Percentiles rank a stretch among this genome's conserved stretches.
Evolutionary conservation across 2,888 invertebrate genomes (phyloP).

Genomic region (Agonopterix heracliana): DNA sequence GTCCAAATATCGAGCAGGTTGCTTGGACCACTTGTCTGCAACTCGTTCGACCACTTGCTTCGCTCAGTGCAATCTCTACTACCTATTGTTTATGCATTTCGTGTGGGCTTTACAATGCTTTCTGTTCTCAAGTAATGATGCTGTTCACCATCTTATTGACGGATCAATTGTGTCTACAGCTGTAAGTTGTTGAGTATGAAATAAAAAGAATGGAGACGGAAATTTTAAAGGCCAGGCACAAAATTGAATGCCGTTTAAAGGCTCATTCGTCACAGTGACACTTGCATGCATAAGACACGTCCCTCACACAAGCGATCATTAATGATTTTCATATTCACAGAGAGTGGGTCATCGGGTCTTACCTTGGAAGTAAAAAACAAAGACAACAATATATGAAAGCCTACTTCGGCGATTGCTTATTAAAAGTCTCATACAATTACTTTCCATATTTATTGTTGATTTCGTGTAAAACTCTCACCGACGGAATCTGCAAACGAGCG

Average conservation of each 20-base stretch:
- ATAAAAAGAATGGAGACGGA: background rate
- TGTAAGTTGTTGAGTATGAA: background rate
- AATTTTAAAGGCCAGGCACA: background rate
- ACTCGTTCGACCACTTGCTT: conserved; percentile 18
- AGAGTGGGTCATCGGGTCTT: conserved; percentile 5
- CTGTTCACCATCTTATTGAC: background rate
- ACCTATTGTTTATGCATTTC: conserved; percentile 12
- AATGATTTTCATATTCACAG: too few species aligned
- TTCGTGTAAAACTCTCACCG: conserved; percentile 50
- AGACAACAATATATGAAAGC: conserved; percentile 22
- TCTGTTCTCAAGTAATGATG: background rate
- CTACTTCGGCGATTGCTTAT: conserved; percentile 30
- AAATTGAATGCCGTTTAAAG: too few species aligned
- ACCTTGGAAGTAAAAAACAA: conserved; percentile 17
- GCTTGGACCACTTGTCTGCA: conserved; percentile 10
- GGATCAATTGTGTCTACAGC: background rate
- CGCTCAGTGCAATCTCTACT: conserved; percentile 4
- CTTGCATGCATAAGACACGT: too few species aligned
- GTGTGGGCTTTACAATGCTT: conserved; percentile 6
- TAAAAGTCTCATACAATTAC: conserved; percentile 43
- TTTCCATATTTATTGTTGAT: conserved; percentile 60
- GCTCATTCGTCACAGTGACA: too few species aligned
- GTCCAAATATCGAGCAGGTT: conserved; percentile 42
- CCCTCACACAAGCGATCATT: too few species aligned
- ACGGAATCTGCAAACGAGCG: conserved; percentile 30